Evolutionary conservation across 2,888 invertebrate genomes (phyloP).

Genomic region (Desoria tigrina): DNA sequence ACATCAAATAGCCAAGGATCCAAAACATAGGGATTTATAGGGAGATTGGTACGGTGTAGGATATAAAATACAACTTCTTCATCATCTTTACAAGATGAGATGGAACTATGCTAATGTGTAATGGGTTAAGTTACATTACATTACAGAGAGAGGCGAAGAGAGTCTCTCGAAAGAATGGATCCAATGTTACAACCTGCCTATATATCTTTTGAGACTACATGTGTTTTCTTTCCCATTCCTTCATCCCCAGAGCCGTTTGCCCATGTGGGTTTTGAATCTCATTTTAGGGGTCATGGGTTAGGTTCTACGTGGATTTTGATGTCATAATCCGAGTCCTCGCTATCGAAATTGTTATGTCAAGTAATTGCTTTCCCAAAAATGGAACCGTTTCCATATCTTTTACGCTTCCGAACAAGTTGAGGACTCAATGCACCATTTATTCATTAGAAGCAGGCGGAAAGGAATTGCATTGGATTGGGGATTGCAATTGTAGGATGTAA

Average conservation of each 20-base stretch:
- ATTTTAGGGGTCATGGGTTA: constrained; percentile 39
- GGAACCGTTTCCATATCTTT: neutral
- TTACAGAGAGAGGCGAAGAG: too few species aligned
- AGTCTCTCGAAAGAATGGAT: too few species aligned
- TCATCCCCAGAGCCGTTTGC: constrained; percentile 13
- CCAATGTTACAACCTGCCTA: neutral
- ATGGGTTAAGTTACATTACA: too few species aligned
- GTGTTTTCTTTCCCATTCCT: constrained; percentile 1
- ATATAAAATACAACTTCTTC: too few species aligned
- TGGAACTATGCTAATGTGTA: too few species aligned
- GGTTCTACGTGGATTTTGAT: constrained; percentile 16
- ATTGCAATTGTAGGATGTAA: neutral
- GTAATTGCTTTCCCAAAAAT: neutral
- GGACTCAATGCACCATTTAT: neutral
- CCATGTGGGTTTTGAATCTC: constrained; percentile 42
- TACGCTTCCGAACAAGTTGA: neutral
- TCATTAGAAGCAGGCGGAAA: too few species aligned
- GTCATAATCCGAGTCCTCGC: constrained; percentile 22
- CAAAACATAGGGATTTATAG: too few species aligned
- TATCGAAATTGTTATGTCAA: constrained; percentile 17
- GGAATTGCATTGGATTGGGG: neutral
- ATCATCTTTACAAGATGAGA: too few species aligned
- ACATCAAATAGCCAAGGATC: too few species aligned
- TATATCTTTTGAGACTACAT: neutral
- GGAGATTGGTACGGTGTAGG: too few species aligned